A percentile compares a stretch with the other conserved stretches of the same genome.
Evolutionary conservation across 2,888 invertebrate species (phyloP).

Genomic region (Panzeria rudis): DNA sequence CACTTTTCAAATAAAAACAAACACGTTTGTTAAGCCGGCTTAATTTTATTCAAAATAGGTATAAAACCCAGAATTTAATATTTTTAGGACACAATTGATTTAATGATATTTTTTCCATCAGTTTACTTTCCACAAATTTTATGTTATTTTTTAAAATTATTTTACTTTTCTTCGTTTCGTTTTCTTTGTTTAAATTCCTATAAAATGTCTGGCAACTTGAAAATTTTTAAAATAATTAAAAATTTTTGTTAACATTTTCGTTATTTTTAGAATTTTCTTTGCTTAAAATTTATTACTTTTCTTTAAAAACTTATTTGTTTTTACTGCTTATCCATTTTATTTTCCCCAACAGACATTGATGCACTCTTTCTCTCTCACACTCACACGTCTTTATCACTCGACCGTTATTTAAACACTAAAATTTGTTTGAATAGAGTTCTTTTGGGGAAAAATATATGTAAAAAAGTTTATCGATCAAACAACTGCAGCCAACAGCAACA

Average conservation of each 20-base stretch:
- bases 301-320: conserved; percentile 22
- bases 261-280: conserved; percentile 23
- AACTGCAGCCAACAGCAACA: conserved; percentile 36
- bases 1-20: background rate
- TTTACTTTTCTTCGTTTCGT: conserved; percentile 11
- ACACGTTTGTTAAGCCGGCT: conserved; percentile 29
- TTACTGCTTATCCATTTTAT: conserved; percentile 24
- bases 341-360: background rate
- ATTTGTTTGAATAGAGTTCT: conserved; percentile 52
- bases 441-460: conserved; percentile 41
- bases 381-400: conserved; percentile 44
- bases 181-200: conserved; percentile 7
- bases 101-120: conserved; percentile 10
- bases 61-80: conserved; percentile 9
- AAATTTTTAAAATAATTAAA: conserved; percentile 48
- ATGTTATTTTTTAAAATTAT: conserved; percentile 6
- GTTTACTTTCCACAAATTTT: conserved; percentile 27
- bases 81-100: conserved; percentile 45
- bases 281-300: conserved; percentile 21
- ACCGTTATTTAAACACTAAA: conserved; percentile 69
- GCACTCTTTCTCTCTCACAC: background rate
- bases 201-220: conserved; percentile 54
- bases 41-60: background rate
- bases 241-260: conserved; percentile 63
- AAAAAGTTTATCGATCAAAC: conserved; percentile 46